phyloP scores from a whole-genome alignment of 2,888 invertebrate genomes.

The Deilephila porcellus region DNA sequence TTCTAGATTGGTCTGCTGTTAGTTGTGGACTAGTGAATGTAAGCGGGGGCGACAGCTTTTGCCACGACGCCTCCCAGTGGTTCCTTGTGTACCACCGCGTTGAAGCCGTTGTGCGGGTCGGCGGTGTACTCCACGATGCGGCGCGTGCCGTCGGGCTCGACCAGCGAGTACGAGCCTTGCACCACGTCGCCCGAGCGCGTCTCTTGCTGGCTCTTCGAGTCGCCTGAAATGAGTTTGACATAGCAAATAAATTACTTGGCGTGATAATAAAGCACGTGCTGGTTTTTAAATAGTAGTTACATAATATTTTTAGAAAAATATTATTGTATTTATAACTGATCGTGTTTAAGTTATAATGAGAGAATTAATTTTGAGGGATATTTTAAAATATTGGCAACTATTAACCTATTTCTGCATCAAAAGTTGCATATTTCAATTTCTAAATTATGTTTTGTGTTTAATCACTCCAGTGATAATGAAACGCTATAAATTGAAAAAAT shows the following conservation, averaged over 20 bases:
- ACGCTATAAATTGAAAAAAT: too few species aligned
- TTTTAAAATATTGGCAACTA: too few species aligned
- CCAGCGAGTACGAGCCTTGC: slow-evolving; percentile 86
- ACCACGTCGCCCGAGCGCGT: slow-evolving; percentile 86
- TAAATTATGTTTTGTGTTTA: too few species aligned
- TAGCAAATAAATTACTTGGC: neutral
- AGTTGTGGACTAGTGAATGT: slow-evolving; percentile 58
- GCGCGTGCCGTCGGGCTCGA: slow-evolving; percentile 87
- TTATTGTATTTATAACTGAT: too few species aligned
- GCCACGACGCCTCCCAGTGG: slow-evolving; percentile 78
- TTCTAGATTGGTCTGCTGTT: slow-evolving; percentile 42
- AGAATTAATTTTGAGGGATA: too few species aligned
- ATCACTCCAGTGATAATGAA: too few species aligned
- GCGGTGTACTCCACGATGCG: slow-evolving; percentile 87
- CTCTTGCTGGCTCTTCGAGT: slow-evolving; percentile 81
- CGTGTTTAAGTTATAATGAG: too few species aligned
- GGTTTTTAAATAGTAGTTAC: too few species aligned
- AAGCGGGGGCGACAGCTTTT: slow-evolving; percentile 69
- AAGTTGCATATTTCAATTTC: too few species aligned
- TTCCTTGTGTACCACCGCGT: slow-evolving; percentile 87
- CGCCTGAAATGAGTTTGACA: slow-evolving; percentile 56
- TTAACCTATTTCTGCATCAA: too few species aligned
- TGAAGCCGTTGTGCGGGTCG: slow-evolving; percentile 87
- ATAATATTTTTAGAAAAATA: too few species aligned
- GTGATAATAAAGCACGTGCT: too few species aligned